phyloP scores from a whole-genome alignment of 2,888 invertebrate genomes.

The Stramonita haemastoma region DNA sequence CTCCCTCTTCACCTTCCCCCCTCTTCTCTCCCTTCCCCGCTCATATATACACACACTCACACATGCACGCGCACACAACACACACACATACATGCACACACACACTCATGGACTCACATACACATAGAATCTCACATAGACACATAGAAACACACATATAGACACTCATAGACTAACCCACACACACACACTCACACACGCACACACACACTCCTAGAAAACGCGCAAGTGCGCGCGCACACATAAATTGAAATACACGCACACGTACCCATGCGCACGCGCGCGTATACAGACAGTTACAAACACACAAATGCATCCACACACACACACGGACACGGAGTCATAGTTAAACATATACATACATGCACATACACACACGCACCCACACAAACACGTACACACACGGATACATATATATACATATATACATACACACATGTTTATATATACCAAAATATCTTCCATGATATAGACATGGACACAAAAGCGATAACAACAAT shows the following conservation, averaged over 20 bases:
- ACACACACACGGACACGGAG: neutral
- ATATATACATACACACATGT: constrained; percentile 17
- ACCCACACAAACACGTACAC: neutral
- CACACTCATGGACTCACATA: constrained; percentile 17
- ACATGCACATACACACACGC: constrained; percentile 1
- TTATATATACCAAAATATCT: no score
- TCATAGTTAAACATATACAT: neutral
- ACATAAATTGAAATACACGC: neutral
- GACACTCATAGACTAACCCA: no score
- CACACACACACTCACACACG: constrained; percentile 17
- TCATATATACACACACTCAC: neutral
- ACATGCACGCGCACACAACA: neutral
- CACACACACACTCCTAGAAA: constrained; percentile 17
- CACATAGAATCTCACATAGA: neutral
- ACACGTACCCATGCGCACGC: neutral
- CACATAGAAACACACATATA: constrained; percentile 5
- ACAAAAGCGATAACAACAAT: no score
- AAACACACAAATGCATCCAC: neutral
- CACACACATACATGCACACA: constrained; percentile 17
- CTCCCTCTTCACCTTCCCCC: neutral
- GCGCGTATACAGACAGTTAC: neutral
- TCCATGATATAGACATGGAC: no score
- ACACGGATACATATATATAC: constrained; percentile 1
- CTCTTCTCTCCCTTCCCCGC: neutral
- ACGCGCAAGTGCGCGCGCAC: no score